Evolutionary conservation across 64 coral and sea anemone species (phyloP).

Genomic region (Anthopleura sola): DNA sequence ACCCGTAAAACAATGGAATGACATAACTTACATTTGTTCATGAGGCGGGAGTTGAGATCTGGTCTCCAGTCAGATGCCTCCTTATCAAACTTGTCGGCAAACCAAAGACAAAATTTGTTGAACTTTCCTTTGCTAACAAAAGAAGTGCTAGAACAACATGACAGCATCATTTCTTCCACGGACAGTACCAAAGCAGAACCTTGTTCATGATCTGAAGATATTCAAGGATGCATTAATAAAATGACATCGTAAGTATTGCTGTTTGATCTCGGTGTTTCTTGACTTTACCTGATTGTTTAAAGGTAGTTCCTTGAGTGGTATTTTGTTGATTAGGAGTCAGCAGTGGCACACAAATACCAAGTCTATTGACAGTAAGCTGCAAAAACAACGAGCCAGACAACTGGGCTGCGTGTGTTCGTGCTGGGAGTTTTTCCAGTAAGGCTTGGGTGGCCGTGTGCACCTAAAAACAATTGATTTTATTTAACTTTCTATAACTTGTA

Average conservation of each 20-base stretch:
- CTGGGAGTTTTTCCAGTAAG: constrained; percentile 88
- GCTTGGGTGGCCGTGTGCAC: constrained; percentile 97
- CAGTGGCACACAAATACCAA: constrained; percentile 92
- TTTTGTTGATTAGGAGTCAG: constrained; percentile 50
- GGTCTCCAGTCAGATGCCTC: constrained; percentile 89
- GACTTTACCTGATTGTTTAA: constrained; percentile 34
- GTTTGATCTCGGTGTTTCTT: background rate
- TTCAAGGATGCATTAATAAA: background rate
- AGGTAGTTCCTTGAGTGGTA: constrained; percentile 23
- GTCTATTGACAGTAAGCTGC: constrained; percentile 81
- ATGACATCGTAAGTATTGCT: background rate
- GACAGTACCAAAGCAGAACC: constrained; percentile 76
- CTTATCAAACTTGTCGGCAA: constrained; percentile 92
- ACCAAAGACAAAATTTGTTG: constrained; percentile 84
- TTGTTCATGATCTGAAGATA: constrained; percentile 54
- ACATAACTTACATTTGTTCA: constrained; percentile 55
- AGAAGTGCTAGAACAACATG: constrained; percentile 88
- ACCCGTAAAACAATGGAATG: no score
- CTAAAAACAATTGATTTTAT: constrained; percentile 22
- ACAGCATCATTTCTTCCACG: constrained; percentile 86
- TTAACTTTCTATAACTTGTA: no score
- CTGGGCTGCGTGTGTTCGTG: constrained; percentile 69
- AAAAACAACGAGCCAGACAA: constrained; percentile 90
- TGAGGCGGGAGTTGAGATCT: constrained; percentile 21
- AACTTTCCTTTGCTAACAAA: constrained; percentile 99